Conservation (phyloP, 2,797 vertebrate species). For the Champsocephalus gunnari region DNA sequence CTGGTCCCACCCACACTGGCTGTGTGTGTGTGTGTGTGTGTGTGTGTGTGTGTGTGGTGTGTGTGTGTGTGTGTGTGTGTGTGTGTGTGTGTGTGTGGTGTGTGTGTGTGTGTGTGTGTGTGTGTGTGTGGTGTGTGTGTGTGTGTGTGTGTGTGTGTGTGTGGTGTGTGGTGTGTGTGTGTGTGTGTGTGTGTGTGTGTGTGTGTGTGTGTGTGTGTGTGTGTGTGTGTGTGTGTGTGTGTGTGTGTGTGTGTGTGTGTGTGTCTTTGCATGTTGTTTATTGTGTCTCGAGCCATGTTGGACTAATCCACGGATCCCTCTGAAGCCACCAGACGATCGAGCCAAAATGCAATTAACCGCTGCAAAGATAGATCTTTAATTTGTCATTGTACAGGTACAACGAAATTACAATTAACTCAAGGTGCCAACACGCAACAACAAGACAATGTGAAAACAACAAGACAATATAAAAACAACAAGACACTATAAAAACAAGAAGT, state of each 20-base stretch:
- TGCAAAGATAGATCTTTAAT: background rate
- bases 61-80: constrained; percentile 34
- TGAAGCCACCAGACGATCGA: constrained; percentile 43
- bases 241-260: constrained; percentile 34
- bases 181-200: too few species aligned
- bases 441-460: too few species aligned
- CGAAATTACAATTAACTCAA: too few species aligned
- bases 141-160: constrained; percentile 40
- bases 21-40: constrained; percentile 47
- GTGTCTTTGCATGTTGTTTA: constrained; percentile 54
- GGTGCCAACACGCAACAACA: too few species aligned
- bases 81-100: too few species aligned
- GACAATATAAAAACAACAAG: too few species aligned
- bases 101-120: too few species aligned
- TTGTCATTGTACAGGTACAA: too few species aligned
- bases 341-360: constrained; percentile 56
- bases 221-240: too few species aligned
- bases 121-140: too few species aligned
- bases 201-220: too few species aligned
- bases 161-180: constrained; percentile 38
- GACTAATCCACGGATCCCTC: constrained; percentile 70
- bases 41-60: constrained; percentile 45
- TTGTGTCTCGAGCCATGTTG: constrained; percentile 54
- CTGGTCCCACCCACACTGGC: constrained; percentile 56
- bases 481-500: too few species aligned